Evolutionary conservation across 2,888 invertebrate genomes (phyloP).

Genomic region (Omphaloscelis lunosa): DNA sequence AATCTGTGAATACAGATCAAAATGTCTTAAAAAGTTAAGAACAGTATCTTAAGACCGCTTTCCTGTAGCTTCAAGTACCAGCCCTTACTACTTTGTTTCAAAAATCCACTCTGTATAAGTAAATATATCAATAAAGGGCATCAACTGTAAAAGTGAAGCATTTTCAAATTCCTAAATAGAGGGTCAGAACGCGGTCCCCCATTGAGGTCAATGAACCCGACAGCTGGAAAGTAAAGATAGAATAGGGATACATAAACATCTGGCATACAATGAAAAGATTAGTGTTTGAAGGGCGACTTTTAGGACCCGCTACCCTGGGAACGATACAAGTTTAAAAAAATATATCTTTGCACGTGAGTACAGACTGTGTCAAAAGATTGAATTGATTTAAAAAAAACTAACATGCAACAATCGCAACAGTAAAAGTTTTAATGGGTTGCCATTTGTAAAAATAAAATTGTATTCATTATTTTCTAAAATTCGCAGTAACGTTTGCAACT

Average conservation of each 20-base stretch:
- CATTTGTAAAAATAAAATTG: not conserved
- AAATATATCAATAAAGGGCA: not conserved
- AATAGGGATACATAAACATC: constrained; percentile 63
- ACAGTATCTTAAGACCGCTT: not conserved
- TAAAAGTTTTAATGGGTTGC: not conserved
- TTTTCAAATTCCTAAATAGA: constrained; percentile 38
- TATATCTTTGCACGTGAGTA: not conserved
- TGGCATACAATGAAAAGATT: constrained; percentile 50
- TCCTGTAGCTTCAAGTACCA: not conserved
- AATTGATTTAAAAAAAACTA: not conserved
- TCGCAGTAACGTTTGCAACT: not conserved
- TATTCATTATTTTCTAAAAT: not conserved
- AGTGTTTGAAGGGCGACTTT: constrained; percentile 31
- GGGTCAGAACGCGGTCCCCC: constrained; percentile 59
- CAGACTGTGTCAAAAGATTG: not conserved
- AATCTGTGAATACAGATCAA: not conserved
- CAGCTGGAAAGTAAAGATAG: constrained; percentile 76
- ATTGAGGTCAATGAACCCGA: constrained; percentile 80
- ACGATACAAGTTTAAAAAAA: not conserved
- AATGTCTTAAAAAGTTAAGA: not conserved
- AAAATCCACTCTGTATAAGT: not conserved
- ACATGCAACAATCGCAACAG: not conserved
- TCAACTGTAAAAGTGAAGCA: not conserved
- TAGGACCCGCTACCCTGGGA: constrained; percentile 8
- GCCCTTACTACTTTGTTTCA: too few relatives aligned